Conservation (phyloP, 30 jellyfish, hydroid and myxozoan species). For the Aurelia aurita complex sp. Pacific region DNA sequence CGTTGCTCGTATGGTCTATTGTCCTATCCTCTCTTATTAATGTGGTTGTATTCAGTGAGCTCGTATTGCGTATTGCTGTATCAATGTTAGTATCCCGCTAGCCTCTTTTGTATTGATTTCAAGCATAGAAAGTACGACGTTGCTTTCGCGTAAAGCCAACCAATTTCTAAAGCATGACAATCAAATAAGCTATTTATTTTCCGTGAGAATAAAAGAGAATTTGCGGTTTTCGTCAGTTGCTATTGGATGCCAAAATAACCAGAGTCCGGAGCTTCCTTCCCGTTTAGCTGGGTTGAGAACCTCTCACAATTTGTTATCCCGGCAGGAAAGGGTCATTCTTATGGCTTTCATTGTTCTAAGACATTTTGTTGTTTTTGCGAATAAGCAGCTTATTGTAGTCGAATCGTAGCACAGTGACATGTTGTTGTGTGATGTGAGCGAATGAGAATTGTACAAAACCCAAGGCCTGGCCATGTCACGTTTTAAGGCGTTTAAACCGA, state of each 20-base stretch:
- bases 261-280: conserved; percentile 66
- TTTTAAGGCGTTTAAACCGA: background rate
- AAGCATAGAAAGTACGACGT: too few species aligned
- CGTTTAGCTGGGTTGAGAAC: conserved; percentile 53
- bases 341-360: conserved; percentile 32
- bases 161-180: conserved; percentile 60
- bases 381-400: conserved; percentile 13
- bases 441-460: background rate
- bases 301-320: conserved; percentile 46
- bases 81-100: conserved; percentile 72
- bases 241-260: conserved; percentile 61
- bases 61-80: conserved; percentile 44
- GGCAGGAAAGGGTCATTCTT: conserved; percentile 76
- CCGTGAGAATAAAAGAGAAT: conserved; percentile 54
- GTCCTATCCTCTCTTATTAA: too few species aligned
- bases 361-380: conserved; percentile 28
- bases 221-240: conserved; percentile 71
- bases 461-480: conserved; percentile 12
- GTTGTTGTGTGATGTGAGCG: conserved; percentile 1
- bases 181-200: conserved; percentile 41
- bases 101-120: conserved; percentile 15
- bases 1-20: conserved; percentile 4
- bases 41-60: too few species aligned
- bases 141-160: conserved; percentile 9
- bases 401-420: conserved; percentile 23